Conservation (phyloP, 2,797 vertebrate genomes). For the Typhlichthys subterraneus region DNA sequence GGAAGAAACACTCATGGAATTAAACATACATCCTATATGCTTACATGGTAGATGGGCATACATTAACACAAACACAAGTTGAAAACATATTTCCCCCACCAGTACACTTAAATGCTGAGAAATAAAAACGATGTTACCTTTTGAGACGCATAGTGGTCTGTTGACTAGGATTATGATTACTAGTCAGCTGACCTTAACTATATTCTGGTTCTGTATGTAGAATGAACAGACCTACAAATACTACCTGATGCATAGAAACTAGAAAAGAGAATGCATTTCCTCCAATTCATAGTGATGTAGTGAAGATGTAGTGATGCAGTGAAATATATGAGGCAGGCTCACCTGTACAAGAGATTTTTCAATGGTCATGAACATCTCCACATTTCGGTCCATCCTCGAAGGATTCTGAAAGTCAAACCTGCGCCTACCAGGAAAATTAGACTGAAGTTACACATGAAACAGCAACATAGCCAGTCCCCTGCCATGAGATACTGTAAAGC, state of each 20-base stretch:
- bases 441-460: slow-evolving; percentile 75
- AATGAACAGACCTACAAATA: slow-evolving; percentile 1
- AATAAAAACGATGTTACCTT: slow-evolving; percentile 10
- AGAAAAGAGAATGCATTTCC: not conserved
- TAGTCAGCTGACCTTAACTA: slow-evolving; percentile 24
- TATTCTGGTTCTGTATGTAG: not conserved
- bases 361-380: slow-evolving; percentile 99
- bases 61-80: not conserved
- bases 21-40: not conserved
- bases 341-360: slow-evolving; percentile 97
- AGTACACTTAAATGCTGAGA: not conserved
- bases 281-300: not conserved
- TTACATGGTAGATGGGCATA: not conserved
- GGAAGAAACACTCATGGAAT: slow-evolving; percentile 9
- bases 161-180: slow-evolving; percentile 26
- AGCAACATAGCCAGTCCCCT: slow-evolving; percentile 33
- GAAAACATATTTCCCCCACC: not conserved
- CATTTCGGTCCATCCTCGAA: slow-evolving; percentile 96
- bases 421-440: slow-evolving; percentile 86
- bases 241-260: not conserved
- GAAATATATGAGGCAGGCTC: slow-evolving; percentile 23
- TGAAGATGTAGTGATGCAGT: not conserved
- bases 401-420: slow-evolving; percentile 99
- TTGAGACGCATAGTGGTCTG: slow-evolving; percentile 14
- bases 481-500: not conserved